Base-by-base conservation (phyloP, 2,888 invertebrate genomes). In the Laspeyria flexula region DNA sequence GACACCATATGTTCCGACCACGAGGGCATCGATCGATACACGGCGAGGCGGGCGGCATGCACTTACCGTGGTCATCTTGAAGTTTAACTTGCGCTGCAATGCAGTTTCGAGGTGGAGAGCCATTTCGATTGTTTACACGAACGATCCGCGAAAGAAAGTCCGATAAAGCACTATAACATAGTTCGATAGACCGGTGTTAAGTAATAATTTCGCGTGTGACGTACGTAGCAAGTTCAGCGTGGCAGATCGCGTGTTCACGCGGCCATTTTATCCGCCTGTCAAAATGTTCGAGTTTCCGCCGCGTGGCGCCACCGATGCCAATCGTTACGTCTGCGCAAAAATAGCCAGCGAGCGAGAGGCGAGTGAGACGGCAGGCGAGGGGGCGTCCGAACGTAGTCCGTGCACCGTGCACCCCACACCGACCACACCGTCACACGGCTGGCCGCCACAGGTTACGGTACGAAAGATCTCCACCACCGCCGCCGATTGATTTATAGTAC, bases 41-140 rank as follows among this genome's bases (percentile, higher is more conserved):
- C 75, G 66, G 71, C 74, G 66, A 75, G 78, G 78, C 81, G 76
- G 81, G 73, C 79, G 77, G 80, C 78, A 81, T 90, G 89, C 90
- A 92, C 92, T 91, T 81, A 92, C 92, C 92, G 90, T 88, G 82
- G 86, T 90, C 89, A 92, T 88, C 86, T 91, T 91, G 90, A 90
- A 92, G 86, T 90, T 91, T 67, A 92, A 81, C 87, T 91, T 91
- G 66, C 92, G 88, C 85, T 92, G 92, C 89, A 90, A 81, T 81
- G 90, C 85, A 54, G 92, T 92, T 83, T 91, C 92, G 79, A 92
- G 83, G 65, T 92, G 92, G 48, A 92, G 86, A 75, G 92, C 91
- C 92, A 92, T 90, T 75, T 64, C 57, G 57, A 73, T 68, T 55
- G 68, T 53, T 70, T 57, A 55, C 73, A 77, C 75, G 75, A 72